Evolutionary conservation across 2,888 invertebrate genomes (phyloP), one percentile per base, ranked within the genome.

Genomic region (Acanthosepion pharaonis): DNA sequence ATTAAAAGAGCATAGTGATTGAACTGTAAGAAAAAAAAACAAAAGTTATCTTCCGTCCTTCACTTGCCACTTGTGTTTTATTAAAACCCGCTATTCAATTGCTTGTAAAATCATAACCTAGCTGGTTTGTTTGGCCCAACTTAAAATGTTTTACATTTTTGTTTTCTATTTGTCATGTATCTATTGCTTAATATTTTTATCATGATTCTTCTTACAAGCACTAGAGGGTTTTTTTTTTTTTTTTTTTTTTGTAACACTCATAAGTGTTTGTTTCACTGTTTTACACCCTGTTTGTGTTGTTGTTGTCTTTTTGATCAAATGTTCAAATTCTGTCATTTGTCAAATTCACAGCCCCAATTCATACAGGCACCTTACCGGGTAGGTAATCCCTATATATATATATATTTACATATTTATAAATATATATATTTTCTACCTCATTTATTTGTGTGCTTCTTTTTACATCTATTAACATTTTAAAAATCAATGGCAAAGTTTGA

Each of bases 311-410:
- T 93, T 93, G 49, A 51, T 93, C 92, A 93, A 93, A 93, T 93
- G 53, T 93, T 93, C 92, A 93, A 93, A 93, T 28, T n/a, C 3
- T 93, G 92, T n/a, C 53, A 93, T 93, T 93, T 93, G 53, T 93
- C 92, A 93, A 93, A 93, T 93, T 49, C 92, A 93, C 92, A 93
- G 92, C 92, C 92, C 92, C 92, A 93, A 93, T 93, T 93, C 92
- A 93, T 93, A 51, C 92, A 93, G 53, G 92, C 92, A 20, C 53
- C 92, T n/a, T 93, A 93, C 53, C 49, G 92, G 92, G 92, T 93
- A 93, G 92, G 92, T 93, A 93, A 53, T 28, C 53, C 51, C 92
- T 93, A 92, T 48, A 48, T 33, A 92, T 92, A 51, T 92, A 92
- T 92, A 49, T 91, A 33, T 91, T 25, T 91, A 33, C 15, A 25